Base-by-base conservation (phyloP, 2,888 invertebrate species). In the Phortica okadai region DNA sequence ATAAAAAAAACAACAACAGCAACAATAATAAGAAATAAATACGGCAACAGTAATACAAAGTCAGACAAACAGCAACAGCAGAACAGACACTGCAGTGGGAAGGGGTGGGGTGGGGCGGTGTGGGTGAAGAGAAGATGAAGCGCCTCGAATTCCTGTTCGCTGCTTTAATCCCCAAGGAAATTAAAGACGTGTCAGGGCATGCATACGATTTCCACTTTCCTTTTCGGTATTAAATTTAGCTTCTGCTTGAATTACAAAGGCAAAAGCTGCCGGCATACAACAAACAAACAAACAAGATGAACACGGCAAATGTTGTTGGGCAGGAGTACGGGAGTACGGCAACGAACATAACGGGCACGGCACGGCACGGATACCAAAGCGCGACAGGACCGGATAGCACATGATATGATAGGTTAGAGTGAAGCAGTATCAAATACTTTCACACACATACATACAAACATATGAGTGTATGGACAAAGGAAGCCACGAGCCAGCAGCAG, bases 121-220 rank as follows among this genome's bases (percentile, higher is more conserved):
- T 5, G 4, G 33, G 4, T 62, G 62, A 62, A 50, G 50, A 50
- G 62, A 62, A 50, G 50, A 50, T 8, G 8, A 14, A 50, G 50
- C 50, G 62, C 8, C 50, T 45, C 45, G 45, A 41, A 69, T 69
- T 69, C 69, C 69, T 21, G 70, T 72, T 72, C 56, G 56, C 33
- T 56, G 33, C 25, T 72, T 72, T 72, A 72, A 56, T 72, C 70
- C 70, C 70, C 54, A 72, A 72, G 70, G 70, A 72, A 72, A 72
- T 72, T 72, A 72, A 72, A 54, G 70, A 72, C 70, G 70, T 72
- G 70, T 72, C 70, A 72, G 70, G 70, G 70, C 56, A 72, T 72
- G 70, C 70, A 72, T 72, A 56, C 70, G 56, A 72, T 72, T 72
- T 72, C 70, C 54, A 72, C 70, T 72, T 72, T 72, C 70, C 70